Base-by-base conservation (phyloP, 2,888 invertebrate species). In the Mimachlamys varia region DNA sequence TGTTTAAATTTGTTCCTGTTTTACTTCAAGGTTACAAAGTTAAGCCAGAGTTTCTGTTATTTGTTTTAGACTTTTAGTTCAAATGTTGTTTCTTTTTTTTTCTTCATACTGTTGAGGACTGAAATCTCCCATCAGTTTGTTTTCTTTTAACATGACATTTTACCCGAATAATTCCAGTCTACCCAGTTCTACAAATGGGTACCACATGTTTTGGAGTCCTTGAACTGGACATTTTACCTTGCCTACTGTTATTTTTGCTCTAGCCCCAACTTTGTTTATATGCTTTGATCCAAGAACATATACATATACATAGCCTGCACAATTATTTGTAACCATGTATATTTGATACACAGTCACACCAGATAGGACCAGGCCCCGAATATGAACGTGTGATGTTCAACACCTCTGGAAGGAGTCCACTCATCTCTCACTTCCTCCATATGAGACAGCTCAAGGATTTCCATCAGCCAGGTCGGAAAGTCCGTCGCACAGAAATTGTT, bases 381-480 rank as follows among this genome's bases (percentile, higher is more conserved):
- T 95, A 95, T 90, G 95, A 96, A 92, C 91, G 96, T n/a, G 95
- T 95, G 3, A 94, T 95, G 92, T 96, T 96, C 92, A 96, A 96
- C 94, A 94, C 95, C 13, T 93, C 94, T n/a, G 96, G 96, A 13
- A 95, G 95, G 15, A 96, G 96, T 92, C 96, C 96, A 7, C 95
- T 96, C 17, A 95, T 96, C 49, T 94, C 96, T 1, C 96, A 96
- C 93, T 96, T 96, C 92, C 95, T 96, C 17, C 95, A 95, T 92
- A 95, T 96, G 95, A 93, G 94, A 89, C 95, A 95, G 89, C 94
- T 96, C 38, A 90, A 94, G 33, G 94, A 95, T 89, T 94, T 93
- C 88, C 92, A 94, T 58, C 95, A 95, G 90, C 94, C 95, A 0
- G 95, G 95, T 22, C 94, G 94, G 93, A 94, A 94, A 92, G 95